phyloP scores from a whole-genome alignment of 1,140 invertebrate species.

The Melanaphis sacchari region DNA sequence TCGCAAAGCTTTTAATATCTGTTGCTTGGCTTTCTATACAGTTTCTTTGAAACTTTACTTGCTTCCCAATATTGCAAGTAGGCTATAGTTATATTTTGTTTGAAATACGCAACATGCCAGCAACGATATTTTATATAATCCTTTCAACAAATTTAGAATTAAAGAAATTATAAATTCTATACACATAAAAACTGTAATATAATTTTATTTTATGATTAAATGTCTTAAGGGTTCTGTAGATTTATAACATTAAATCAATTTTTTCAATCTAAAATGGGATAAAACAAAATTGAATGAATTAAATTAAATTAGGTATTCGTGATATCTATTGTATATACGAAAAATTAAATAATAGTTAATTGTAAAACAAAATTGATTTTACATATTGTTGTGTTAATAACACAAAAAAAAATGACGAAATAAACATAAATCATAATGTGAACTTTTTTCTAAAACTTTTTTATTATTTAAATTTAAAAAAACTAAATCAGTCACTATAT shows the following conservation, averaged over 20 bases:
- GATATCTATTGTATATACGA: no score
- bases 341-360: no score
- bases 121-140: not conserved
- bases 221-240: not conserved
- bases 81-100: not conserved
- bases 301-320: no score
- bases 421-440: no score
- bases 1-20: not conserved
- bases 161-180: not conserved
- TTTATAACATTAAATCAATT: not conserved
- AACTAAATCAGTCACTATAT: no score
- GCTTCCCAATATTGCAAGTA: not conserved
- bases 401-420: no score
- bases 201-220: slow-evolving; percentile 7
- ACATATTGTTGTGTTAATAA: no score
- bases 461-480: no score
- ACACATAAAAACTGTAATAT: not conserved
- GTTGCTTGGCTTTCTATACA: not conserved
- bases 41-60: slow-evolving; percentile 5
- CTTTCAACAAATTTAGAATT: not conserved
- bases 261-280: not conserved
- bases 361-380: no score
- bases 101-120: not conserved
- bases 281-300: not conserved
- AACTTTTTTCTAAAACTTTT: no score